These are phyloP conservation scores for Anguilla pacifica DNA, from an alignment of 2,797 vertebrate species.

Conservation along the genomic window DNA sequence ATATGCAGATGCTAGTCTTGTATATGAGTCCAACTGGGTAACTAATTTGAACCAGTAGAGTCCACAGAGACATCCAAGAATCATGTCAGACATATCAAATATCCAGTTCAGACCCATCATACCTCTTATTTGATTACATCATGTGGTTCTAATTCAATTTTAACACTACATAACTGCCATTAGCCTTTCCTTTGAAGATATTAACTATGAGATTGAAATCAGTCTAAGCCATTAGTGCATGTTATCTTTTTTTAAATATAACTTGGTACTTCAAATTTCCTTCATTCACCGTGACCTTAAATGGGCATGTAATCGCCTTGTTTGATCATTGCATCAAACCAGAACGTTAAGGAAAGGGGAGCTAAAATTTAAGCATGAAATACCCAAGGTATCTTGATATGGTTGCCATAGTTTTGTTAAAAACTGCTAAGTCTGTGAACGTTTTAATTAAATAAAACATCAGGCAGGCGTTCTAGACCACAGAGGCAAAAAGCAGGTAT, in stretches of 20 bases:
- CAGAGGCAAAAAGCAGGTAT: conserved; percentile 50
- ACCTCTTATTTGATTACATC: conserved; percentile 68
- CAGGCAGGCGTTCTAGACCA: conserved; percentile 61
- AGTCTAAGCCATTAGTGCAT: neutral
- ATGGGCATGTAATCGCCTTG: neutral
- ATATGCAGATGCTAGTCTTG: neutral
- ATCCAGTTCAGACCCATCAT: neutral
- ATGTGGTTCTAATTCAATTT: conserved; percentile 50
- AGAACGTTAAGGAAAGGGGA: neutral
- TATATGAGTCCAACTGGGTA: neutral
- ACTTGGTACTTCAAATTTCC: conserved; percentile 10
- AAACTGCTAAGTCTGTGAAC: conserved; percentile 43
- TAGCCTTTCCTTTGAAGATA: conserved; percentile 41
- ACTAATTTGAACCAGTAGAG: neutral
- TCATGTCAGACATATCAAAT: neutral
- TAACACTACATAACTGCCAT: conserved; percentile 45
- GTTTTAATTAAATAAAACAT: conserved; percentile 62
- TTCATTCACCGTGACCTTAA: conserved; percentile 1
- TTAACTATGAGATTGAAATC: conserved; percentile 38
- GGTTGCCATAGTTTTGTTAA: conserved; percentile 1
- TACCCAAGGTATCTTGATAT: neutral
- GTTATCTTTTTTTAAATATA: conserved; percentile 16
- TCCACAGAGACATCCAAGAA: neutral
- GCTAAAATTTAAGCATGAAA: neutral
- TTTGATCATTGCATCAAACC: conserved; percentile 5